These are phyloP conservation scores for Podabrus alpinus DNA, from an alignment of 2,888 invertebrate genomes.

Conservation along the genomic window DNA sequence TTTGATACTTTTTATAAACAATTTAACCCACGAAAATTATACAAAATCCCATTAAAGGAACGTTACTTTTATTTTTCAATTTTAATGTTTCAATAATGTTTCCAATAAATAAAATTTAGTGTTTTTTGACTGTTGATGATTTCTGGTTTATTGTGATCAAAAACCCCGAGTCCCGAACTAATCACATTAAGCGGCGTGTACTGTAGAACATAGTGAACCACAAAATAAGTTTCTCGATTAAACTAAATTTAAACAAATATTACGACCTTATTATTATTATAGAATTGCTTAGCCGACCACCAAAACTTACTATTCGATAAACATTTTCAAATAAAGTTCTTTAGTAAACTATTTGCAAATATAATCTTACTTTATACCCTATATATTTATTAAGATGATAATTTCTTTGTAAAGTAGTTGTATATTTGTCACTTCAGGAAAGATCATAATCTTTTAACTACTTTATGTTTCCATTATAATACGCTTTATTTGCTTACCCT, in stretches of 20 bases:
- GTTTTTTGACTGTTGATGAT: no score
- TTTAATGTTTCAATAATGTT: no score
- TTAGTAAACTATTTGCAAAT: background rate
- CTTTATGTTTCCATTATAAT: conserved; percentile 13
- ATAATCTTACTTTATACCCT: background rate
- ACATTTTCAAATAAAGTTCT: background rate
- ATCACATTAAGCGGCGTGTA: no score
- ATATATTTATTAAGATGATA: background rate
- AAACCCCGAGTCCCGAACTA: no score
- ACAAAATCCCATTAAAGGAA: no score
- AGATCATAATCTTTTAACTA: conserved; percentile 8
- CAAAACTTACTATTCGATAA: background rate
- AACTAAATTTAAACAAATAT: background rate
- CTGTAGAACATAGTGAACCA: no score
- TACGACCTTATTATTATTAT: background rate
- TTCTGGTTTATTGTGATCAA: no score
- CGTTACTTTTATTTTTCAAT: no score
- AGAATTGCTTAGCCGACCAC: background rate
- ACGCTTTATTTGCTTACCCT: conserved; percentile 10
- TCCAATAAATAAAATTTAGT: no score
- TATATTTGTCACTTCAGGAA: conserved; percentile 13
- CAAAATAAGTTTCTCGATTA: background rate
- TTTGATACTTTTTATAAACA: no score
- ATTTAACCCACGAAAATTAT: no score
- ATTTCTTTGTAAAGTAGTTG: background rate